These are phyloP conservation scores for Taxidea taxus DNA, from an alignment of 2,113 vertebrate genomes.

Conservation along the genomic window DNA sequence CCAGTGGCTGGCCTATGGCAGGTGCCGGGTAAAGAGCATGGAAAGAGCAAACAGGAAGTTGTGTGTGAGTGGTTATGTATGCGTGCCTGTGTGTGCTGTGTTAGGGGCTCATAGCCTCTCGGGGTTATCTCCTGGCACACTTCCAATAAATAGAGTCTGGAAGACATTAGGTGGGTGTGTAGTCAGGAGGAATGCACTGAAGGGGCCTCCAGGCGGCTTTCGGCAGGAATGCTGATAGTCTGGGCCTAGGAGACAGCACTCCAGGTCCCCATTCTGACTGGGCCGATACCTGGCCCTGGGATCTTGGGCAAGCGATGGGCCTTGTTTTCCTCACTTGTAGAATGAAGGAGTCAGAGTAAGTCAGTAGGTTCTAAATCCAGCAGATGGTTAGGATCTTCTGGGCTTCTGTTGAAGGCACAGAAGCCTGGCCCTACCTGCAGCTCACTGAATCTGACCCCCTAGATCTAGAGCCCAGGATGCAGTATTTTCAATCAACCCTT, in stretches of 20 bases:
- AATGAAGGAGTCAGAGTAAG: not conserved
- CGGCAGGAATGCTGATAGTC: not conserved
- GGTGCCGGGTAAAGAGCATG: not conserved
- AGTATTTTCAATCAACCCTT: not conserved
- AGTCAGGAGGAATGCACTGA: not conserved
- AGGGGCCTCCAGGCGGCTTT: not conserved
- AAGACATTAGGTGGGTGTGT: not conserved
- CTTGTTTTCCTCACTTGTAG: not conserved
- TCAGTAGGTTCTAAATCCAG: not conserved
- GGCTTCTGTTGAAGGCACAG: not conserved
- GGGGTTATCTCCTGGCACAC: not conserved
- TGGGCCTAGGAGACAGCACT: not conserved
- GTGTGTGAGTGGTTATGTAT: not conserved
- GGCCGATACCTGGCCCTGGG: too few species aligned
- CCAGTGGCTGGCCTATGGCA: not conserved
- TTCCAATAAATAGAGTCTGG: not conserved
- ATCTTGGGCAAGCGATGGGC: not conserved
- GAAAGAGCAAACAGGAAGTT: not conserved
- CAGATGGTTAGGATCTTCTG: not conserved
- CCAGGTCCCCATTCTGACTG: not conserved
- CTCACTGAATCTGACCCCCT: not conserved
- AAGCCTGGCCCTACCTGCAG: not conserved
- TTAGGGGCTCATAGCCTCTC: not conserved
- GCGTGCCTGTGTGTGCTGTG: not conserved
- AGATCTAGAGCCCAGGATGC: not conserved